phyloP scores from a whole-genome alignment of 2,113 vertebrate genomes.

The Sapajus apella region DNA sequence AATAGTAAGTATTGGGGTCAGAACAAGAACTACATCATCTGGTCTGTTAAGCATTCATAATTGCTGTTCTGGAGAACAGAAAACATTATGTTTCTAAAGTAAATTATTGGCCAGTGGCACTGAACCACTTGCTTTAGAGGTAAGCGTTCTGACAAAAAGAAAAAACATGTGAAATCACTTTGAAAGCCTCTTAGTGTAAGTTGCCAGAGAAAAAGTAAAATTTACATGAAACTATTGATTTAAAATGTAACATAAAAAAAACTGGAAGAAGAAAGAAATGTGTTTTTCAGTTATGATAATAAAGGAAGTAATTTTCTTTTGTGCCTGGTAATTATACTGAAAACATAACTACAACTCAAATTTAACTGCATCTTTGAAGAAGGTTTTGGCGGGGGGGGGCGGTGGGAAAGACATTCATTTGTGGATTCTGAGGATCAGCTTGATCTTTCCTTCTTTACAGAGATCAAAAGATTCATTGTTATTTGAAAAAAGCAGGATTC shows the following conservation, averaged over 20 bases:
- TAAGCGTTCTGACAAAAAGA: not conserved
- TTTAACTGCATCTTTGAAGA: not conserved
- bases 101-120: not conserved
- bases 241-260: conserved; percentile 32
- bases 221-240: conserved; percentile 34
- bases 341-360: not conserved
- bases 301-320: conserved; percentile 35
- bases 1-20: not conserved
- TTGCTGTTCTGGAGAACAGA: conserved; percentile 3
- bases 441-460: conserved; percentile 60
- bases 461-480: conserved; percentile 65
- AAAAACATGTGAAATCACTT: not conserved
- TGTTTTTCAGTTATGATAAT: conserved; percentile 55
- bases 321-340: conserved; percentile 10
- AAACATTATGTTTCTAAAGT: conserved; percentile 3
- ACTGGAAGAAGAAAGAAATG: conserved; percentile 50
- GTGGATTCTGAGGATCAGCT: conserved; percentile 42
- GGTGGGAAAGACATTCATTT: conserved; percentile 32
- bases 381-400: not conserved
- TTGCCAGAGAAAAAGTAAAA: conserved; percentile 35
- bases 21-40: not conserved
- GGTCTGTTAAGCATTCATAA: not conserved
- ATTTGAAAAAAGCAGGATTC: not conserved
- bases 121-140: conserved; percentile 46
- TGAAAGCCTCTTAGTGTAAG: conserved; percentile 37